Conservation (phyloP, 2,113 vertebrate species). For the Mobula birostris region DNA sequence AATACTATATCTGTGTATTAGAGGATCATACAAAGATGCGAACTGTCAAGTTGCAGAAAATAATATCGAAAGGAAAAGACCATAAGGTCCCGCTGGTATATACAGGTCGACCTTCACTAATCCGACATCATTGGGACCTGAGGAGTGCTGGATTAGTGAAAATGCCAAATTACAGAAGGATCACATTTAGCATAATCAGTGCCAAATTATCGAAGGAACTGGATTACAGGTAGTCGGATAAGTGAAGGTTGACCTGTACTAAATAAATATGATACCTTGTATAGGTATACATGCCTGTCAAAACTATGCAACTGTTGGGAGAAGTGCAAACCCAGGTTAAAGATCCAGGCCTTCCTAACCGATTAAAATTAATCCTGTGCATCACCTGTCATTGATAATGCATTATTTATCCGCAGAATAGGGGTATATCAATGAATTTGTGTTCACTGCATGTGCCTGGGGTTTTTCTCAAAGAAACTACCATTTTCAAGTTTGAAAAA, state of each 20-base stretch:
- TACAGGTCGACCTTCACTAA: too few species aligned
- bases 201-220: too few species aligned
- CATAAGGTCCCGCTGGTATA: background rate
- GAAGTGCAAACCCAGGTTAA: background rate
- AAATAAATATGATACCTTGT: background rate
- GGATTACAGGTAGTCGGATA: too few species aligned
- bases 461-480: too few species aligned
- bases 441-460: too few species aligned
- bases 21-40: conserved; percentile 60
- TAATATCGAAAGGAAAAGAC: background rate
- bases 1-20: conserved; percentile 58
- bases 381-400: background rate
- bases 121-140: too few species aligned
- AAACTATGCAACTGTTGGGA: background rate
- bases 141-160: too few species aligned
- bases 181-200: too few species aligned
- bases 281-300: background rate
- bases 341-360: background rate
- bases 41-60: conserved; percentile 57
- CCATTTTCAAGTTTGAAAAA: too few species aligned
- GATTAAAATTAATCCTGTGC: background rate
- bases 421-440: too few species aligned
- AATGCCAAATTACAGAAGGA: too few species aligned
- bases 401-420: background rate
- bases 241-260: too few species aligned